Evolutionary conservation across 2,113 vertebrate species (phyloP), one percentile per base, ranked within the genome.

Genomic region (Mus spicilegus): DNA sequence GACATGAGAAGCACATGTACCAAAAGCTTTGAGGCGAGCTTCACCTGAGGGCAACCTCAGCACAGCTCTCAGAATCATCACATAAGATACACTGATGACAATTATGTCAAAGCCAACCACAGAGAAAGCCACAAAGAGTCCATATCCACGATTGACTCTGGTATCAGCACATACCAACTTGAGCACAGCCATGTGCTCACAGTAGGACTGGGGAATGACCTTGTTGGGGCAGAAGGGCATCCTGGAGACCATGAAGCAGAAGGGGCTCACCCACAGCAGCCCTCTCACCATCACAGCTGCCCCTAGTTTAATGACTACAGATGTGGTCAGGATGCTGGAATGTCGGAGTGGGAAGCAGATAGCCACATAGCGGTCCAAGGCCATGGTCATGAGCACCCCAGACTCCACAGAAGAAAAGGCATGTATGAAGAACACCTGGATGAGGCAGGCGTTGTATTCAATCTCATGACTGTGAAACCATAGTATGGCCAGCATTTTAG

Each of bases 381-480:
- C 98, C 98, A 96, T 96, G 22, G 95, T 95, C 93, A 93, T 54
- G 84, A 98, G 97, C 61, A 98, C 19, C 0, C 98, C 97, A 0
- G 95, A 97, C 80, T 98, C 98, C 95, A 98, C 95, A 0, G 76
- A 58, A 0, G 96, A 90, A 91, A 98, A 98, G 42, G 91, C 39
- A 10, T 98, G 98, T 58, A 97, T 96, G 89, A 98, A 97, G 93
- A 98, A 98, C 49, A 98, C 6, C 85, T 98, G 98, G 17, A 46
- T 17, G 77, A 98, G 97, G 91, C 98, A 98, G 63, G 97, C 90
- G 22, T 85, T 8, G 11, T 98, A 98, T 0, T 86, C 93, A 26
- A 96, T 98, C 73, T 97, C 17, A 12, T 81, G 0, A 0, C 22
- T 63, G 3, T 96, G 93, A 77, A 98, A 93, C 98, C 98, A 98